Evolutionary conservation across 30 jellyfish, hydroid and myxozoan species (phyloP).

Genomic region (Aurelia coerulea): DNA sequence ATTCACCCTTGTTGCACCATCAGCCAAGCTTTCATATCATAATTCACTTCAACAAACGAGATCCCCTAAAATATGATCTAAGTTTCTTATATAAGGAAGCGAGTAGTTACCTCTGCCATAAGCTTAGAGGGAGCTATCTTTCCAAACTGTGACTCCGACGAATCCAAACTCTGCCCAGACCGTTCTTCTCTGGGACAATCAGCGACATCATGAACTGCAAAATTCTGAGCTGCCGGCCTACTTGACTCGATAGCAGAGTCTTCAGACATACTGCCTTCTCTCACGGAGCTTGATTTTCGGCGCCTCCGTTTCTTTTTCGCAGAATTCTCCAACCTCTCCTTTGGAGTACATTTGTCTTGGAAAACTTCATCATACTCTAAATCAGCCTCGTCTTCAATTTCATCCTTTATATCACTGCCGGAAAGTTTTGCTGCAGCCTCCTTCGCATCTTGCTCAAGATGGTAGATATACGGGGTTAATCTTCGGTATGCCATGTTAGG

Average conservation of each 20-base stretch:
- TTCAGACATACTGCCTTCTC: conserved; percentile 47
- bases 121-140: background rate
- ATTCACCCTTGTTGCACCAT: too few species aligned
- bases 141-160: background rate
- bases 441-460: conserved; percentile 23
- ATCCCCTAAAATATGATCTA: too few species aligned
- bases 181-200: background rate
- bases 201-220: background rate
- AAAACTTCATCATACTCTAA: background rate
- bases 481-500: conserved; percentile 67
- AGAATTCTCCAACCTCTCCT: conserved; percentile 11
- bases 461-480: conserved; percentile 39
- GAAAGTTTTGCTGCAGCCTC: background rate
- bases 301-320: conserved; percentile 46
- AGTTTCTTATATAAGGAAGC: too few species aligned
- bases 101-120: background rate
- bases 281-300: conserved; percentile 40
- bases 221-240: background rate
- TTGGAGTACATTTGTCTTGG: conserved; percentile 15
- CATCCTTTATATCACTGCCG: background rate
- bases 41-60: too few species aligned
- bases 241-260: background rate
- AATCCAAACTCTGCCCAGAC: background rate
- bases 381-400: conserved; percentile 8
- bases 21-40: too few species aligned